phyloP scores from a whole-genome alignment of 2,113 vertebrate genomes.

The Heteronetta atricapilla region DNA sequence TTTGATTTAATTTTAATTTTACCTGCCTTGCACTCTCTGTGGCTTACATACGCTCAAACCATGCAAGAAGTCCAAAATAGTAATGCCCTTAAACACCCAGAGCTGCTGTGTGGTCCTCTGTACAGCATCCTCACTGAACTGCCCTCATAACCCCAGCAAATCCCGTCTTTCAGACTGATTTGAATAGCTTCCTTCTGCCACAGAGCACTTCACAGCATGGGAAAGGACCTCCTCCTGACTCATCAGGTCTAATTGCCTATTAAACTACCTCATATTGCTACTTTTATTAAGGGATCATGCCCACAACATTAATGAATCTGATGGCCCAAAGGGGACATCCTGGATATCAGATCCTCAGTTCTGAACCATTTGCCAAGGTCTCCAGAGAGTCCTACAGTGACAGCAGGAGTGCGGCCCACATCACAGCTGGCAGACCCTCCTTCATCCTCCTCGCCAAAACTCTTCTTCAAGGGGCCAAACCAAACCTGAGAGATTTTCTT shows the following conservation, averaged over 20 bases:
- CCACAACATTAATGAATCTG: not conserved
- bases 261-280: not conserved
- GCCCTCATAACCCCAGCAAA: not conserved
- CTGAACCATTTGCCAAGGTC: not conserved
- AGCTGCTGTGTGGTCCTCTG: not conserved
- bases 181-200: not conserved
- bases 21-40: not conserved
- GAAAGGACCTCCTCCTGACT: not conserved
- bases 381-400: accelerated
- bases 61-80: not conserved
- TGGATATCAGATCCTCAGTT: not conserved
- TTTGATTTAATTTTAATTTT: not conserved
- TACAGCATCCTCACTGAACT: not conserved
- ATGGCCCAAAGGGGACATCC: not conserved
- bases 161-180: not conserved
- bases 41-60: not conserved
- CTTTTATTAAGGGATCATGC: not conserved
- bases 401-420: not conserved
- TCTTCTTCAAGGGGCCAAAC: not conserved
- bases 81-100: not conserved
- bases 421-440: not conserved
- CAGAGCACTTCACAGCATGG: not conserved
- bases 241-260: not conserved
- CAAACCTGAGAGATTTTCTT: not conserved
- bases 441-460: not conserved